Percentiles rank a stretch among this genome's conserved stretches.
Evolutionary conservation across 2,888 invertebrate genomes (phyloP).

Genomic region (Xestia xanthographa): DNA sequence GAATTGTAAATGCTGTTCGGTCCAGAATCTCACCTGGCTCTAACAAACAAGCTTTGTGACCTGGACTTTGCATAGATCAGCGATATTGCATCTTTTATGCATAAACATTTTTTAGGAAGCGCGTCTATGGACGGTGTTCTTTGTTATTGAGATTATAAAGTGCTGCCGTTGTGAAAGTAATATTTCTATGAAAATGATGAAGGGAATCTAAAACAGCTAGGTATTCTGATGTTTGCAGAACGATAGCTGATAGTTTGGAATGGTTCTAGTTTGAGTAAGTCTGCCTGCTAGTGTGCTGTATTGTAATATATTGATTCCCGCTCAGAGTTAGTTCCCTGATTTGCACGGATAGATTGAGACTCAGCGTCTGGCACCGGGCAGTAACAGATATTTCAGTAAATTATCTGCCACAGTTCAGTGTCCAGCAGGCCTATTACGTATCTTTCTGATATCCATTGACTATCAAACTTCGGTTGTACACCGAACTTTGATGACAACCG

Average conservation of each 20-base stretch:
- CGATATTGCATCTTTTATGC: constrained; percentile 66
- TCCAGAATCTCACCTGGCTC: constrained; percentile 52
- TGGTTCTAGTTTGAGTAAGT: neutral
- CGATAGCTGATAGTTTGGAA: no score
- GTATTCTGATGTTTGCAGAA: neutral
- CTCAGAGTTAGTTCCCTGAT: no score
- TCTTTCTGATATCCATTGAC: no score
- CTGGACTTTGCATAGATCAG: constrained; percentile 58
- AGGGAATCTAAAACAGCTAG: neutral
- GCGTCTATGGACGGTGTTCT: neutral
- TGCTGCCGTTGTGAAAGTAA: neutral
- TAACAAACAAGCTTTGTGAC: constrained; percentile 71
- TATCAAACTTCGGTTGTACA: no score
- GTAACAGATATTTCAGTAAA: no score
- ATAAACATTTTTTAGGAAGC: constrained; percentile 60
- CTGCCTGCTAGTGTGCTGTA: neutral
- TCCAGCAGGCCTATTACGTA: no score
- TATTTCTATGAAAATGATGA: neutral
- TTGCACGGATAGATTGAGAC: neutral
- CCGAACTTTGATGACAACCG: no score
- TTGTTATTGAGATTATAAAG: constrained; percentile 14
- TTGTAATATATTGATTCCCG: neutral
- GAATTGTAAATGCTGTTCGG: constrained; percentile 68
- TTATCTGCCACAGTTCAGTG: neutral
- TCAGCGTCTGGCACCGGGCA: no score